Percentiles rank a stretch among this genome's conserved stretches.
Evolutionary conservation across 2,888 invertebrate genomes (phyloP).

Genomic region (Agelastica alni): DNA sequence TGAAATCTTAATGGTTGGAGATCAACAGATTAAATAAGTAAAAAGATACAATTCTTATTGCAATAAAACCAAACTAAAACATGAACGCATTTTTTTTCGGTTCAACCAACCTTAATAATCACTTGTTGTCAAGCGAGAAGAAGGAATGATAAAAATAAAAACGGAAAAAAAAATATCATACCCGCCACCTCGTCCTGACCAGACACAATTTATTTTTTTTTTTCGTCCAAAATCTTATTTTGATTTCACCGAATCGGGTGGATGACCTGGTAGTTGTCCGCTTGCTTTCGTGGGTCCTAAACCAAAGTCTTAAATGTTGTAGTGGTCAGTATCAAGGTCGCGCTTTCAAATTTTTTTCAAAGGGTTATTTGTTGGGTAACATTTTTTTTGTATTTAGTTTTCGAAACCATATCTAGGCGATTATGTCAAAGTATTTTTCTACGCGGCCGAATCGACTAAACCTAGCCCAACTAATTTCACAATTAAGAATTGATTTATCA

Average conservation of each 20-base stretch:
- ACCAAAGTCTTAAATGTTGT: constrained; percentile 55
- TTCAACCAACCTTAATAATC: constrained; percentile 15
- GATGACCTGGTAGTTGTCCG: constrained; percentile 46
- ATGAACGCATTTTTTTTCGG: constrained; percentile 5
- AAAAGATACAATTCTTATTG: too few species aligned
- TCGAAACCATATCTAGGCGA: too few species aligned
- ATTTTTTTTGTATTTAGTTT: too few species aligned
- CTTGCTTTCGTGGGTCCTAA: constrained; percentile 50
- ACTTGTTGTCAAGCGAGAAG: constrained; percentile 13
- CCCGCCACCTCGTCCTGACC: constrained; percentile 52
- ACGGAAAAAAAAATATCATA: constrained; percentile 17
- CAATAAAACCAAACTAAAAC: neutral
- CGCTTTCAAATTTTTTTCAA: constrained; percentile 4
- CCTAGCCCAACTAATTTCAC: too few species aligned
- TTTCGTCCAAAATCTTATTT: constrained; percentile 43
- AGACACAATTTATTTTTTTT: constrained; percentile 51
- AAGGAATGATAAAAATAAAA: constrained; percentile 24
- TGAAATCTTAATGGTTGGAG: too few species aligned
- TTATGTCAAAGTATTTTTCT: too few species aligned
- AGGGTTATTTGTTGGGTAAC: too few species aligned
- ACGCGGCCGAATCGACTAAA: too few species aligned
- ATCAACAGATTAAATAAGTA: too few species aligned
- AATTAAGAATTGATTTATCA: too few species aligned
- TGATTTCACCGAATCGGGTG: constrained; percentile 42
- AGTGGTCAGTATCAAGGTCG: constrained; percentile 51